Percentiles rank a stretch among this genome's conserved stretches.
These are phyloP conservation scores for Meloidogyne floridensis DNA, from an alignment of 1,140 invertebrate genomes.

Conservation along the genomic window DNA sequence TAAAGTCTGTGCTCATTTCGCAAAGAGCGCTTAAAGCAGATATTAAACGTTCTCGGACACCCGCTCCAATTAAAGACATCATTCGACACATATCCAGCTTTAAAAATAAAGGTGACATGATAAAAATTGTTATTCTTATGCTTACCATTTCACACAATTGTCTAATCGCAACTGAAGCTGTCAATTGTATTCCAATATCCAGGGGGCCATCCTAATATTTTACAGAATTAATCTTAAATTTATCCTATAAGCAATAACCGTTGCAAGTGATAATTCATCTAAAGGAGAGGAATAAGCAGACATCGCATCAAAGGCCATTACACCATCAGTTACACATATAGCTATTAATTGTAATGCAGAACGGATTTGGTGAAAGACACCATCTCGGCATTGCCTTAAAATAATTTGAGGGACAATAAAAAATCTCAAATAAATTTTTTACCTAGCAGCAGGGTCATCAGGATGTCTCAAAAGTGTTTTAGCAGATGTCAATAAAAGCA, in stretches of 20 bases:
- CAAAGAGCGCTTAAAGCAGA: constrained; percentile 83
- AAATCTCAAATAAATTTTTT: too few species aligned
- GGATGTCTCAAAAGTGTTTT: constrained; percentile 86
- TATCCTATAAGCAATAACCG: not conserved
- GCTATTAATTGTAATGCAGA: constrained; percentile 95
- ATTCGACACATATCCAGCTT: constrained; percentile 78
- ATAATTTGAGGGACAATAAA: not conserved
- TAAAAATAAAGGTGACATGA: not conserved
- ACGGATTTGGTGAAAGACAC: constrained; percentile 86
- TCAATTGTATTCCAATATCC: constrained; percentile 69
- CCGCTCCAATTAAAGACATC: constrained; percentile 67
- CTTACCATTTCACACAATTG: constrained; percentile 73
- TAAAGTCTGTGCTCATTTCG: constrained; percentile 96
- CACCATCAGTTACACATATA: constrained; percentile 91
- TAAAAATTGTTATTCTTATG: too few species aligned
- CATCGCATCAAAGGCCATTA: constrained; percentile 68
- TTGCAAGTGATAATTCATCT: constrained; percentile 22
- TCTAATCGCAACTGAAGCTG: constrained; percentile 78
- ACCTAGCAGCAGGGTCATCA: constrained; percentile 79
- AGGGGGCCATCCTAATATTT: constrained; percentile 56
- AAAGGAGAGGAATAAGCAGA: constrained; percentile 20
- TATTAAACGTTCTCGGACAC: constrained; percentile 73
- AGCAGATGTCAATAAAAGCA: constrained; percentile 93
- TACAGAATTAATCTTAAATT: constrained; percentile 40
- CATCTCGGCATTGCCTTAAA: constrained; percentile 78